Evolutionary conservation across 1,140 invertebrate genomes (phyloP).

Genomic region (Popillia japonica): DNA sequence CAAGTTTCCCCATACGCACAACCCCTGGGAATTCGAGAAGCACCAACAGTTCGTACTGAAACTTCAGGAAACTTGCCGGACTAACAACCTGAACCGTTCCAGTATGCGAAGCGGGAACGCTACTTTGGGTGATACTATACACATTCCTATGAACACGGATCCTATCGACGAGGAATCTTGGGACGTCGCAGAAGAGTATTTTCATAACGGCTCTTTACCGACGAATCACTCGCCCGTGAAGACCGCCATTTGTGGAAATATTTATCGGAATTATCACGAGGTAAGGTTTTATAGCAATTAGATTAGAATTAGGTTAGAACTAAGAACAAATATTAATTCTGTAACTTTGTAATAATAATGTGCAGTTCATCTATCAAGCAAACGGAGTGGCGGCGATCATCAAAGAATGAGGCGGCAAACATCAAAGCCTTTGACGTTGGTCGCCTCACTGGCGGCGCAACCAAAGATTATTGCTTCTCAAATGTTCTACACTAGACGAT

Average conservation of each 20-base stretch:
- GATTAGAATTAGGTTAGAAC: no score
- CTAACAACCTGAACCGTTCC: slow-evolving; percentile 42
- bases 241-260: slow-evolving; percentile 51
- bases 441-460: no score
- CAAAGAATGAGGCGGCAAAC: no score
- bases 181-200: slow-evolving; percentile 49
- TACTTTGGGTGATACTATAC: background rate
- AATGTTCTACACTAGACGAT: no score
- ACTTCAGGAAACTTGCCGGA: slow-evolving; percentile 54
- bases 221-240: slow-evolving; percentile 47
- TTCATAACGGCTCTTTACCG: slow-evolving; percentile 50
- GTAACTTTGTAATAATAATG: background rate
- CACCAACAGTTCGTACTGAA: slow-evolving; percentile 65
- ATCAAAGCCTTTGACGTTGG: no score
- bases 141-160: background rate
- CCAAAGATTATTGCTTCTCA: no score
- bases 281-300: slow-evolving; percentile 36
- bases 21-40: slow-evolving; percentile 70
- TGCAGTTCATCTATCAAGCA: no score
- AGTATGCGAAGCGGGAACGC: background rate
- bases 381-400: no score
- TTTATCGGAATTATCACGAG: slow-evolving; percentile 53
- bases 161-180: slow-evolving; percentile 44
- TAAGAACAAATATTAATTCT: no score
- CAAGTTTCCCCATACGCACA: slow-evolving; percentile 78